These are phyloP conservation scores for Trididemnum clinides DNA, from an alignment of 23 tunicate genomes.

Conservation along the genomic window DNA sequence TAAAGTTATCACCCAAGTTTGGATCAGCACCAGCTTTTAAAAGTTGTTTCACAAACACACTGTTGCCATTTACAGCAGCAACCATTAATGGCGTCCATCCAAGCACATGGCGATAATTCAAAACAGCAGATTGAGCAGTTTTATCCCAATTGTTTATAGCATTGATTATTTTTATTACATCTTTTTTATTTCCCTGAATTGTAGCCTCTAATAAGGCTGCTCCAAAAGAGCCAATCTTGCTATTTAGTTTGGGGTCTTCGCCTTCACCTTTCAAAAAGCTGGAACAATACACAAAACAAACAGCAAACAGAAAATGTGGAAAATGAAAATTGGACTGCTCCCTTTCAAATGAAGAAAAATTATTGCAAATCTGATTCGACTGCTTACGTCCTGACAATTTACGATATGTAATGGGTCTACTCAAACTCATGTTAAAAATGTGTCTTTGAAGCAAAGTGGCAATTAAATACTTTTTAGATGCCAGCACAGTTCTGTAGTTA, in stretches of 20 bases:
- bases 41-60: conserved; percentile 19
- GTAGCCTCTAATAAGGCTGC: conserved; percentile 8
- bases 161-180: conserved; percentile 10
- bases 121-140: conserved; percentile 23
- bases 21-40: conserved; percentile 89
- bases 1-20: conserved; percentile 56
- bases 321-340: no score
- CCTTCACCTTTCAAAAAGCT: neutral
- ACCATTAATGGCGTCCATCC: conserved; percentile 97
- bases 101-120: conserved; percentile 59
- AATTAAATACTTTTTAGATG: no score
- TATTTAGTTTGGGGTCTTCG: neutral
- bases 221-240: neutral
- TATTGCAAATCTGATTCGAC: no score
- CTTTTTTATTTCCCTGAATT: neutral
- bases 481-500: no score
- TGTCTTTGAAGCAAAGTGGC: no score
- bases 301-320: neutral
- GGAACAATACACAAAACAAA: neutral
- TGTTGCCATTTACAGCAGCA: conserved; percentile 61
- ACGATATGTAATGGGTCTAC: no score
- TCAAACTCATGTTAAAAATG: no score
- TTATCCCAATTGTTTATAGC: conserved; percentile 7
- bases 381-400: no score
- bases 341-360: no score